These are phyloP conservation scores for Podargus strigoides DNA, from an alignment of 2,797 vertebrate species.

Conservation along the genomic window DNA sequence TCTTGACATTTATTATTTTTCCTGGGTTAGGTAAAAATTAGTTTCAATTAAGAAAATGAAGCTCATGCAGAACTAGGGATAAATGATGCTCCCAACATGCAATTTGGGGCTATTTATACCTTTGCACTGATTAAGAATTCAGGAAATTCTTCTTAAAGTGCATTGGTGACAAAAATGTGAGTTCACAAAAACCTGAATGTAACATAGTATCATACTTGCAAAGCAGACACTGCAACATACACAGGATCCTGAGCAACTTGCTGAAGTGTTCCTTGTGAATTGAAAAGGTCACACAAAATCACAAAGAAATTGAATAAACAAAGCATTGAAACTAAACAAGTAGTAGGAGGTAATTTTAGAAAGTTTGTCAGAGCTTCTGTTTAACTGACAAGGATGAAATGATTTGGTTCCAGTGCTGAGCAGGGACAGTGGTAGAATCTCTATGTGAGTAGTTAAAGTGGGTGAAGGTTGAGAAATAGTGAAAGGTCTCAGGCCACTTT, in stretches of 20 bases:
- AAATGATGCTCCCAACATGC: neutral
- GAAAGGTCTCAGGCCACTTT: neutral
- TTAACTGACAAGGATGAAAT: neutral
- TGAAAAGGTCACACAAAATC: neutral
- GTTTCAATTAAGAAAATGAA: neutral
- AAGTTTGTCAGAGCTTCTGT: neutral
- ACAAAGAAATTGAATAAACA: neutral
- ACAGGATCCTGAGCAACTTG: neutral
- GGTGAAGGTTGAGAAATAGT: neutral
- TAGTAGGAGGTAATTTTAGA: neutral
- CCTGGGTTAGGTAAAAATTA: neutral
- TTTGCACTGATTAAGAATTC: neutral
- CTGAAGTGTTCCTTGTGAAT: neutral
- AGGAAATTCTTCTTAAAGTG: neutral
- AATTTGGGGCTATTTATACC: neutral
- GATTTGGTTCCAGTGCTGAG: neutral
- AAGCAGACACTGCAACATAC: neutral
- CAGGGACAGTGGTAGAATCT: neutral
- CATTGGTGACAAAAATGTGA: neutral
- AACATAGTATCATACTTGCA: neutral
- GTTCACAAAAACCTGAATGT: neutral
- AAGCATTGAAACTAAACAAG: neutral
- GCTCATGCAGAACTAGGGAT: neutral
- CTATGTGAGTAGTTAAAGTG: rapidly evolving
- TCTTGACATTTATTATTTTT: neutral